A percentile compares a stretch with the other conserved stretches of the same genome.
Evolutionary conservation across 2,888 invertebrate species (phyloP).

Genomic region (Siphonodentalium dalli): DNA sequence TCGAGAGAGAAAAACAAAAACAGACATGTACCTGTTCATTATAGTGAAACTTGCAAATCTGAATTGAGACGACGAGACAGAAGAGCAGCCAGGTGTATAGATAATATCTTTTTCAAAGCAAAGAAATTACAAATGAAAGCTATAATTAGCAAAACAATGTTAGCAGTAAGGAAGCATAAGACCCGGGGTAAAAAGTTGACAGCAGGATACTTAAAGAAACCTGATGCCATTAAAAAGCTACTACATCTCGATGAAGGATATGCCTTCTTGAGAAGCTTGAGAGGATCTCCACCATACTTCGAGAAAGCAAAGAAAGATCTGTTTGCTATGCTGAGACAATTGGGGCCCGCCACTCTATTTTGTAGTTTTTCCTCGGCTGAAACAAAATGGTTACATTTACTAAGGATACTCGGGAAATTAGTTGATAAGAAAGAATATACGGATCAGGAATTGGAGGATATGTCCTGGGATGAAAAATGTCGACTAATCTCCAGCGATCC

Average conservation of each 20-base stretch:
- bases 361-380: conserved; percentile 33
- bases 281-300: conserved; percentile 36
- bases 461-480: conserved; percentile 22
- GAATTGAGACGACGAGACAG: conserved; percentile 21
- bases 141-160: conserved; percentile 17
- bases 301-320: conserved; percentile 30
- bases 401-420: conserved; percentile 12
- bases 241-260: conserved; percentile 24
- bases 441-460: conserved; percentile 16
- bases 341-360: conserved; percentile 36
- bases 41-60: conserved; percentile 17
- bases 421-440: conserved; percentile 14
- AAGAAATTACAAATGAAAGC: conserved; percentile 30
- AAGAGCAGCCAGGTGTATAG: conserved; percentile 15
- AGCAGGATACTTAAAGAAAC: conserved; percentile 18
- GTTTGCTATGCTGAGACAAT: conserved; percentile 37
- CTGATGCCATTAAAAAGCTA: conserved; percentile 1
- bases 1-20: conserved; percentile 12
- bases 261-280: conserved; percentile 15
- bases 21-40: conserved; percentile 16
- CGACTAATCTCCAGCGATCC: conserved; percentile 24
- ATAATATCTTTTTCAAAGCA: conserved; percentile 30
- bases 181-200: conserved; percentile 13
- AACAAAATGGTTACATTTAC: conserved; percentile 24
- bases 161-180: conserved; percentile 29